Conservation (phyloP, 2,797 vertebrate species). For the Tarsius wallacei region DNA sequence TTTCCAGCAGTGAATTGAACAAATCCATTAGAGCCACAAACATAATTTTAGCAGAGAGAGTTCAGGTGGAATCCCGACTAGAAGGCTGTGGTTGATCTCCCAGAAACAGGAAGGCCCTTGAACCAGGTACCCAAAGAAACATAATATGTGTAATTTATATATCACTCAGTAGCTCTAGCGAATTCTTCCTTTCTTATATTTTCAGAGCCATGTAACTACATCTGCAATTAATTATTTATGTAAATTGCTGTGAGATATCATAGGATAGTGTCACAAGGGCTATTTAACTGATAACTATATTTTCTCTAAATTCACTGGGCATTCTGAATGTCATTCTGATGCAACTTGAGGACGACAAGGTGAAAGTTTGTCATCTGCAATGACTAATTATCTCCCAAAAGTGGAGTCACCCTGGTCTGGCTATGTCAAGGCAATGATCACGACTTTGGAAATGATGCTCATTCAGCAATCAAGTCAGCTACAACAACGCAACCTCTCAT, state of each 20-base stretch:
- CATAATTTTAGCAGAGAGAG: conserved; percentile 50
- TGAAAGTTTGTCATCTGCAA: not conserved
- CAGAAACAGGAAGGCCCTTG: not conserved
- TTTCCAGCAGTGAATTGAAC: conserved; percentile 62
- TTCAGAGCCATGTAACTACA: not conserved
- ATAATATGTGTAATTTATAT: not conserved
- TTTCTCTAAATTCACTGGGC: conserved; percentile 5
- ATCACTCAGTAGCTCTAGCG: not conserved
- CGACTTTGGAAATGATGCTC: not conserved
- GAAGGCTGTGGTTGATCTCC: not conserved
- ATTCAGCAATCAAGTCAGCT: not conserved
- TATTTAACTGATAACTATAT: not conserved
- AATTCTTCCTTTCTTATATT: not conserved
- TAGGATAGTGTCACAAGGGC: not conserved
- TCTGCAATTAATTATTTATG: conserved; percentile 21
- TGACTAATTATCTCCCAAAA: not conserved
- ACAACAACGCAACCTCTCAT: not conserved
- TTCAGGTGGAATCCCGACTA: not conserved
- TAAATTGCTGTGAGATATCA: conserved; percentile 32
- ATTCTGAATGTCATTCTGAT: not conserved
- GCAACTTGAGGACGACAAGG: not conserved
- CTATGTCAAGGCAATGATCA: not conserved
- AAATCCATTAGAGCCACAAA: conserved; percentile 65
- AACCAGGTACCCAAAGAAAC: not conserved
- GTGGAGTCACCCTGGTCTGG: not conserved